Conservation (phyloP, 1,140 invertebrate genomes). For the Drosophila kepulauana region DNA sequence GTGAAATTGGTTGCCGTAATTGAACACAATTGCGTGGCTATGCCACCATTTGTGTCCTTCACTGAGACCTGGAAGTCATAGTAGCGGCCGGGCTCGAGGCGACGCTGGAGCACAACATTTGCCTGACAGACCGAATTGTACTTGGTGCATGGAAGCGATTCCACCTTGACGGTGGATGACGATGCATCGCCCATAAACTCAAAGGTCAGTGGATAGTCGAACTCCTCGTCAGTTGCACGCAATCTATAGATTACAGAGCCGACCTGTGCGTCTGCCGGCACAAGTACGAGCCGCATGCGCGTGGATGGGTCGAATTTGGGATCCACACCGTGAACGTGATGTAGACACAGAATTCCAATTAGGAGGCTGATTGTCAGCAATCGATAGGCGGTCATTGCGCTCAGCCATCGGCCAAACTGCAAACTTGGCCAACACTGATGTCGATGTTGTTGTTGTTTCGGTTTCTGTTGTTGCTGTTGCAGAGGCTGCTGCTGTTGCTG, state of each 20-base stretch:
- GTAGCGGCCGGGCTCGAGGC: slow-evolving; percentile 90
- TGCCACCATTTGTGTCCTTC: slow-evolving; percentile 91
- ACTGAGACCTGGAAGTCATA: slow-evolving; percentile 93
- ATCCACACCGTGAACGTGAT: slow-evolving; percentile 86
- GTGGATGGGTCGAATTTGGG: slow-evolving; percentile 93
- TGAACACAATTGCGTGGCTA: slow-evolving; percentile 91
- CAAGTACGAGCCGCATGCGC: slow-evolving; percentile 91
- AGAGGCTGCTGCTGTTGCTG: neutral
- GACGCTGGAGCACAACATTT: slow-evolving; percentile 91
- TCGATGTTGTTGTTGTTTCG: slow-evolving; percentile 27
- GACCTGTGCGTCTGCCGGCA: slow-evolving; percentile 92
- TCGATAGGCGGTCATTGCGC: slow-evolving; percentile 79
- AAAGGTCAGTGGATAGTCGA: slow-evolving; percentile 93
- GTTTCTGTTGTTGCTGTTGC: slow-evolving; percentile 16
- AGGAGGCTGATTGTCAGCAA: slow-evolving; percentile 82
- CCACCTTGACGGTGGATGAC: slow-evolving; percentile 90
- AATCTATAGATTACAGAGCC: slow-evolving; percentile 94
- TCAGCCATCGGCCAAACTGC: slow-evolving; percentile 67
- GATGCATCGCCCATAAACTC: slow-evolving; percentile 90
- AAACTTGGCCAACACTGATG: slow-evolving; percentile 36
- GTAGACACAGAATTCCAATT: slow-evolving; percentile 80
- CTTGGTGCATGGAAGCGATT: slow-evolving; percentile 91
- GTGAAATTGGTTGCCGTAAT: slow-evolving; percentile 93
- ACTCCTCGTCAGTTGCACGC: slow-evolving; percentile 93
- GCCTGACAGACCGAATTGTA: slow-evolving; percentile 94